Base-by-base conservation (phyloP, 2,888 invertebrate genomes). In the Dryadula phaetusa region DNA sequence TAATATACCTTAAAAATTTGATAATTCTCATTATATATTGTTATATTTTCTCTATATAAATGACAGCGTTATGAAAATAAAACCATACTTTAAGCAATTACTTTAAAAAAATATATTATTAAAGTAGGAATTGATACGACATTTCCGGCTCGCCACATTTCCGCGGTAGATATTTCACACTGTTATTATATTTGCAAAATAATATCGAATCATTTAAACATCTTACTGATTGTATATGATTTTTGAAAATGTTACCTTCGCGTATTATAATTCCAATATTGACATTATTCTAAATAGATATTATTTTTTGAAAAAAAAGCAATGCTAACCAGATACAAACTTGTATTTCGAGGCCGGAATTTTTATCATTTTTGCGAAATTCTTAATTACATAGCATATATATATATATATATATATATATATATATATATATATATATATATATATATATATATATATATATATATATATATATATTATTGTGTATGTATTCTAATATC, bases 61-160 rank as follows among this genome's bases (percentile, higher is more conserved):
- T 49, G n/a, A 25, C n/a, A 49, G n/a, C n/a, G 6, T 22, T 14
- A 0, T 22, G 6, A 25, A 28, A 32, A 12, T 5, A 60, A 44
- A 61, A n/a, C 28, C 3, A 46, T n/a, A n/a, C 5, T 32, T 20
- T 37, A 20, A 28, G 32, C 18, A 46, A 46, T 28, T 46, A 16
- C 49, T 34, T 20, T n/a, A 60, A 37, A 54, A 34, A 64, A 25
- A 56, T 32, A 56, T 2, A 53, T 37, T 20, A 20, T 37, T 37
- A 54, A 37, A 20, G 34, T 54, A 37, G 53, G 40, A 63, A 62
- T 47, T 34, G 16, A 28, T 62, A 47, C 40, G 60, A 53, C 64
- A 37, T 53, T 67, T 67, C 67, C 67, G 67, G 67, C 28, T 64
- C 42, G 34, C 46, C 42, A 54, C 34, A 42, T 64, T 64, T 67